A percentile compares a stretch with the other conserved stretches of the same genome.
These are phyloP conservation scores for Anguilla rostrata DNA, from an alignment of 2,113 vertebrate genomes.

Conservation along the genomic window DNA sequence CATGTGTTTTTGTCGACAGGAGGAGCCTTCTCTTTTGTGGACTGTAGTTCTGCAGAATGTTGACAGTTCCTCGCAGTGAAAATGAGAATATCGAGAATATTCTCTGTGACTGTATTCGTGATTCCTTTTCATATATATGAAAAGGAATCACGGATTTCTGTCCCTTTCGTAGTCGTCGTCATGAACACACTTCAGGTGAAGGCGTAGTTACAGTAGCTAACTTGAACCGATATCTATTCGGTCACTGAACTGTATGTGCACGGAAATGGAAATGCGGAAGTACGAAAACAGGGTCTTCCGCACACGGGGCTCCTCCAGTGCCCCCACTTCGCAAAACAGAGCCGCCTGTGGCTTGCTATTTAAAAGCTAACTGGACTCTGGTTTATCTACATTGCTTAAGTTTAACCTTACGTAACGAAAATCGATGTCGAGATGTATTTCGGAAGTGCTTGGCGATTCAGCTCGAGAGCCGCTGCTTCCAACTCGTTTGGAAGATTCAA, in stretches of 20 bases:
- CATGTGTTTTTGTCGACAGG: too few relatives aligned
- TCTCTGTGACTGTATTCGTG: too few relatives aligned
- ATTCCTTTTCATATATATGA: too few relatives aligned
- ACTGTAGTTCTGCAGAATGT: too few relatives aligned
- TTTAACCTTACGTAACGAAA: not conserved
- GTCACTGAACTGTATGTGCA: not conserved
- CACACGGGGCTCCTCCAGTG: too few relatives aligned
- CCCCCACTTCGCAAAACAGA: not conserved
- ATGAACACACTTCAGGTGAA: too few relatives aligned
- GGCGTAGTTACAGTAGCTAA: too few relatives aligned
- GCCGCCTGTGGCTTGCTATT: not conserved
- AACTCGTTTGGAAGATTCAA: not conserved
- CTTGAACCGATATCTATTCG: not conserved
- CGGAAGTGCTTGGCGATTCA: slow-evolving; percentile 31
- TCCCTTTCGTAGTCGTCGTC: too few relatives aligned
- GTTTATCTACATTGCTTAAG: not conserved
- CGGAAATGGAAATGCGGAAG: not conserved
- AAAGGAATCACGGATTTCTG: too few relatives aligned
- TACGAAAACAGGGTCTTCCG: not conserved
- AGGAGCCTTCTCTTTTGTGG: too few relatives aligned
- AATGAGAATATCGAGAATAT: too few relatives aligned
- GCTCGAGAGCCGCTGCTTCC: slow-evolving; percentile 53
- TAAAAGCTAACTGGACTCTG: not conserved
- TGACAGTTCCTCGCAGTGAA: too few relatives aligned
- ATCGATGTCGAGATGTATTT: slow-evolving; percentile 48